These are phyloP conservation scores for Camptogramma bilineatum DNA, from an alignment of 2,888 invertebrate genomes.

Conservation along the genomic window DNA sequence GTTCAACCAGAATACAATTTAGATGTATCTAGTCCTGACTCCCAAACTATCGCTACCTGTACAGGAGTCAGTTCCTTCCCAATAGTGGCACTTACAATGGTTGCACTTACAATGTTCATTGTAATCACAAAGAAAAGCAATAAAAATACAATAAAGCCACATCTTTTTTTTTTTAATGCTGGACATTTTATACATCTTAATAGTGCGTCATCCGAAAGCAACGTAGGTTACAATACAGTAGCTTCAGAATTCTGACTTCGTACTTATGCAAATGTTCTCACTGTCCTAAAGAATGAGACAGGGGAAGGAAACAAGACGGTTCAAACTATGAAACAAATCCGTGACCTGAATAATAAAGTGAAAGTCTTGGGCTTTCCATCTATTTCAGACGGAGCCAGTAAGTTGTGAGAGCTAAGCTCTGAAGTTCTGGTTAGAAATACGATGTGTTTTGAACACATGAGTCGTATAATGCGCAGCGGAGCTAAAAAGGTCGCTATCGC, in stretches of 20 bases:
- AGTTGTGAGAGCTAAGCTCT: constrained; percentile 13
- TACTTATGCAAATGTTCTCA: constrained; percentile 14
- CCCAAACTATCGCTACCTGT: too few species aligned
- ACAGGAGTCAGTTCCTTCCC: too few species aligned
- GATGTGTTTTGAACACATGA: not conserved
- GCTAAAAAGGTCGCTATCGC: too few species aligned
- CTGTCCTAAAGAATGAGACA: constrained; percentile 14
- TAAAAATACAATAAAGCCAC: too few species aligned
- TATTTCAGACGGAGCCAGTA: constrained; percentile 14
- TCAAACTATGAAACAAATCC: constrained; percentile 22
- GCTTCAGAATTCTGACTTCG: not conserved
- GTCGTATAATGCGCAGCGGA: too few species aligned
- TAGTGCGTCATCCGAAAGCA: not conserved
- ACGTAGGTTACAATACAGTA: not conserved
- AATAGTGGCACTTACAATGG: too few species aligned
- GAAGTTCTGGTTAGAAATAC: not conserved
- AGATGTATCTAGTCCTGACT: too few species aligned
- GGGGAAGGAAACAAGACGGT: constrained; percentile 17
- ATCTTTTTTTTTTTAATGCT: too few species aligned
- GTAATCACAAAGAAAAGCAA: too few species aligned
- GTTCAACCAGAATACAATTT: too few species aligned
- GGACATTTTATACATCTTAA: too few species aligned
- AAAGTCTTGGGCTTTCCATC: constrained; percentile 7
- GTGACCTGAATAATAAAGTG: constrained; percentile 24
- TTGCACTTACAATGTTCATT: too few species aligned